Base-by-base conservation (phyloP, 2,888 invertebrate genomes). In the Acleris sparsana region DNA sequence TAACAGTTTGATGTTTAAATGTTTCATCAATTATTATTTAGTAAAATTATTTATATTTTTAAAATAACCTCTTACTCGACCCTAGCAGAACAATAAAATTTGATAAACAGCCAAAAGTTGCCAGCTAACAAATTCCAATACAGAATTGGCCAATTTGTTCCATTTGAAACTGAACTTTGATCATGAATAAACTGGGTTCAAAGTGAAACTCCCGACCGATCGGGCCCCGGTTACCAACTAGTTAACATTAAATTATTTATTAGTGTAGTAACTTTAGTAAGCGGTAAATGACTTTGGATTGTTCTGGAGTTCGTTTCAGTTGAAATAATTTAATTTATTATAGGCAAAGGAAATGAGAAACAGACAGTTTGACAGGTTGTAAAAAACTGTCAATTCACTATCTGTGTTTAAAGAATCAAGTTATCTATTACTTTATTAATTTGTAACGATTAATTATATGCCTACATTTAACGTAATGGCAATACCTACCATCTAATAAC, bases 171-270 rank as follows among this genome's bases (percentile, higher is more conserved):
- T 39, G 53, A 53, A 53, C 59, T 64, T 53, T 48, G 48, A 53
- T 59, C 52, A 48, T 46, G 39, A 64, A 64, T 59, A 53, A 49
- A 59, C 59, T 43, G 25, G 48, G 59, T 64, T 58, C 48, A 64
- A 64, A 59, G 63, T 25, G 46, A 58, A 63, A 64, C 63, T 59
- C 53, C 33, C 29, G 46, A 43, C 18, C 63, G 53, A 53, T 59
- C 59, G 48, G 53, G 46, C 13, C 6, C n/a, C 33, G 46, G 58
- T 64, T 64, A 4, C 33, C 39, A 53, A 58, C 53, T 53, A 58
- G 58, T 63, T 63, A 53, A 59, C 48, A 59, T 59, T 64, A 25
- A 53, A 64, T 59, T 49, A 64, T 59, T 64, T 64, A 64, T 53
- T 64, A 39, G 39, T 53, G 17, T 63, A 22, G 29, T 16, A 58